These are phyloP conservation scores for Ornithoptera priamus DNA, from an alignment of 2,888 invertebrate genomes.

Conservation along the genomic window DNA sequence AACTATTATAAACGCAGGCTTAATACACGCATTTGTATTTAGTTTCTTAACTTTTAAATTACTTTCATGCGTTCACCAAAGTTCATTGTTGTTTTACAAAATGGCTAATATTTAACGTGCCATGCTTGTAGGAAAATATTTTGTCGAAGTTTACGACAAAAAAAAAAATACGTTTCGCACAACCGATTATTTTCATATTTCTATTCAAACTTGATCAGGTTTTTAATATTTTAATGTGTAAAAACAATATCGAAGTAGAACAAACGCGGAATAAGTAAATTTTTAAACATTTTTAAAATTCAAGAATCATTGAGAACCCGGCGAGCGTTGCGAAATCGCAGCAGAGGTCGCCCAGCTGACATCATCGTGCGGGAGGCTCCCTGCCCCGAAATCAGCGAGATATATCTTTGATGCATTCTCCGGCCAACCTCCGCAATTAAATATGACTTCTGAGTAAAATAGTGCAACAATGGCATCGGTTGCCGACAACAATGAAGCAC, in stretches of 20 bases:
- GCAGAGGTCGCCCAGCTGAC: slow-evolving; percentile 46
- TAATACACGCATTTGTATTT: slow-evolving; percentile 5
- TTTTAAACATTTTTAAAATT: slow-evolving; percentile 23
- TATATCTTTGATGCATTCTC: slow-evolving; percentile 44
- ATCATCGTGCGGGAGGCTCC: slow-evolving; percentile 52
- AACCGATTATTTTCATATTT: too few relatives aligned
- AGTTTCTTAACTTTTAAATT: not conserved
- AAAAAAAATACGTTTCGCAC: too few relatives aligned
- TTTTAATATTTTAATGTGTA: not conserved
- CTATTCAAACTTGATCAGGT: not conserved
- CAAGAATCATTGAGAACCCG: slow-evolving; percentile 33
- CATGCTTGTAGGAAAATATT: not conserved
- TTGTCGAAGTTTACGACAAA: not conserved
- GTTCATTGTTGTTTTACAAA: not conserved
- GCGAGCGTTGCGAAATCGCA: slow-evolving; percentile 54
- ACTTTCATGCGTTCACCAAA: not conserved
- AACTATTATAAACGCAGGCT: slow-evolving; percentile 13
- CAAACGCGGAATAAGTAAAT: slow-evolving; percentile 2
- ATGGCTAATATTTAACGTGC: not conserved
- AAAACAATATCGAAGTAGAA: not conserved
- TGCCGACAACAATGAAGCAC: slow-evolving; percentile 60
- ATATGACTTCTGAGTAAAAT: slow-evolving; percentile 64
- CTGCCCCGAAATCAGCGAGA: slow-evolving; percentile 40
- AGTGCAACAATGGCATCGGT: slow-evolving; percentile 57
- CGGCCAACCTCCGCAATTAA: slow-evolving; percentile 54